phyloP scores from a whole-genome alignment of 2,797 vertebrate species.

The Myiotriccus ornatus region DNA sequence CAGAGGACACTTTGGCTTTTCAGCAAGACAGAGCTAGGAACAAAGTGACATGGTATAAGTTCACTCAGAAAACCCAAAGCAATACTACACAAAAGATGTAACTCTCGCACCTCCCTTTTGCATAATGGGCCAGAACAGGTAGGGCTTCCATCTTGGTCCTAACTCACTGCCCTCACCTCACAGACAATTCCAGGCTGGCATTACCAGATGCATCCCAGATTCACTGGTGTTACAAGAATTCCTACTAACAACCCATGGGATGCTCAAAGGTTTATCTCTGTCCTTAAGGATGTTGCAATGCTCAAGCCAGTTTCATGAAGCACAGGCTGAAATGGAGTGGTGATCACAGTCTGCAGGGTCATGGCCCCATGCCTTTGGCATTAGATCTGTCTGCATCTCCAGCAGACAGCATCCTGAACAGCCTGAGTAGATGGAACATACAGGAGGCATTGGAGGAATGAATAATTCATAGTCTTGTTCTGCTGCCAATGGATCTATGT shows the following conservation, averaged over 20 bases:
- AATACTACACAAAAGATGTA: not conserved
- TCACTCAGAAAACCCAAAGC: not conserved
- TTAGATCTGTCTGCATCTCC: not conserved
- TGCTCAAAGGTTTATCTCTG: not conserved
- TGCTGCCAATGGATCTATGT: conserved; percentile 36
- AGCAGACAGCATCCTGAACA: conserved; percentile 5
- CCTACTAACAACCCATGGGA: not conserved
- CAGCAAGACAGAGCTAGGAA: not conserved
- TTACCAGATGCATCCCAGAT: not conserved
- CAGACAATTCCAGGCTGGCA: not conserved
- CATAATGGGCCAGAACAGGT: not conserved
- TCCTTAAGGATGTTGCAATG: not conserved
- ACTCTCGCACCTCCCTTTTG: not conserved
- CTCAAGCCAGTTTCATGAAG: not conserved
- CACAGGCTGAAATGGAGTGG: not conserved
- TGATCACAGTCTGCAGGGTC: not conserved
- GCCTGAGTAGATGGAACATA: conserved; percentile 23
- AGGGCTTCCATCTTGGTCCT: not conserved
- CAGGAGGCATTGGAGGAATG: conserved; percentile 15
- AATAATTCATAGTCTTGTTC: conserved; percentile 51
- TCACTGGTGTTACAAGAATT: not conserved
- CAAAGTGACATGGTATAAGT: not conserved
- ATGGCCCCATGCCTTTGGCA: not conserved
- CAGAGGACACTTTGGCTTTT: not conserved
- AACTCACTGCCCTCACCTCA: not conserved